Evolutionary conservation across 92 coral and sea anemone species (phyloP).

Genomic region (Nematostella vectensis): DNA sequence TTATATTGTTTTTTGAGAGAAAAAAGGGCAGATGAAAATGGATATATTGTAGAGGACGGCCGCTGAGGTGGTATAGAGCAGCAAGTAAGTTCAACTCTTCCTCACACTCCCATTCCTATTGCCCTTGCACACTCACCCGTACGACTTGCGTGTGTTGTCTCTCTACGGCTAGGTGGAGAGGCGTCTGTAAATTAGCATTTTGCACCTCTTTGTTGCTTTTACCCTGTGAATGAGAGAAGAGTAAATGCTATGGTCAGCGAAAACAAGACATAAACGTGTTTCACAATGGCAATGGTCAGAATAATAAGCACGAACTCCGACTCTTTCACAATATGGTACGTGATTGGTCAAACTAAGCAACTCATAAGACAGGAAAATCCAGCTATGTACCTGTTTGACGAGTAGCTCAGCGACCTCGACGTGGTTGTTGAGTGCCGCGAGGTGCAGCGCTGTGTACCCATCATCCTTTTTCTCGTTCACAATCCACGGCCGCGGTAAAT

Average conservation of each 20-base stretch:
- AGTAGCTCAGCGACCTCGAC: slow-evolving; percentile 95
- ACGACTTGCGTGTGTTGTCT: slow-evolving; percentile 95
- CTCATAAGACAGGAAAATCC: no score
- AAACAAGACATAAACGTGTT: no score
- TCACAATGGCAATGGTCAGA: no score
- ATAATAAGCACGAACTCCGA: no score
- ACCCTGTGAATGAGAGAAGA: not conserved
- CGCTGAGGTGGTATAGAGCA: no score
- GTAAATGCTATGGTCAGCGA: no score
- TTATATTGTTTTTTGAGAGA: not conserved
- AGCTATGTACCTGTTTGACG: slow-evolving; percentile 97
- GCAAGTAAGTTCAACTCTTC: no score
- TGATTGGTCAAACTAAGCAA: no score
- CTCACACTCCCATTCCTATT: no score
- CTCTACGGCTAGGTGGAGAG: slow-evolving; percentile 92
- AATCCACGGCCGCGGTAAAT: slow-evolving; percentile 91
- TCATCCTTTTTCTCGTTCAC: slow-evolving; percentile 97
- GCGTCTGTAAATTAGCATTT: slow-evolving; percentile 90
- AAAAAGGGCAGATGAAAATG: not conserved
- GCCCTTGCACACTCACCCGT: slow-evolving; percentile 85
- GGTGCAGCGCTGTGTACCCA: slow-evolving; percentile 86
- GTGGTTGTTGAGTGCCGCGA: slow-evolving; percentile 89
- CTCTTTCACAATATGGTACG: no score
- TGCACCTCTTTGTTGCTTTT: slow-evolving; percentile 70
- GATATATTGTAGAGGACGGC: no score